Conservation (phyloP, 2,797 vertebrate species). For the Semaprochilodus insignis region DNA sequence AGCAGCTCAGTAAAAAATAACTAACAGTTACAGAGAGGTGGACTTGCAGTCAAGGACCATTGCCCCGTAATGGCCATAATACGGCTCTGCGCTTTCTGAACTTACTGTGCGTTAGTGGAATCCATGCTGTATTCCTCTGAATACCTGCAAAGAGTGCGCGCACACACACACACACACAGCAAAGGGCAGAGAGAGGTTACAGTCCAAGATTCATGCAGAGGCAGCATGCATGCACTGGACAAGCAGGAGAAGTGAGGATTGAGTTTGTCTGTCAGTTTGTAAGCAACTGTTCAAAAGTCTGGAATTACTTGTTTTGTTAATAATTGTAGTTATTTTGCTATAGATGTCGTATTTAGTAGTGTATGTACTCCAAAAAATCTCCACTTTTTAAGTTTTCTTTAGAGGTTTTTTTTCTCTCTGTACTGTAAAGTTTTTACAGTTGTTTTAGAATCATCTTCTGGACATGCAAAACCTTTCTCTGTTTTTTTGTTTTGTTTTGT, state of each 20-base stretch:
- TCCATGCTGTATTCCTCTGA: slow-evolving; percentile 87
- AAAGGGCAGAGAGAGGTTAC: slow-evolving; percentile 61
- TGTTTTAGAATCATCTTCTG: no score
- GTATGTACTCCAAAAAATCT: no score
- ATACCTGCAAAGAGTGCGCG: slow-evolving; percentile 79
- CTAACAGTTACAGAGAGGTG: slow-evolving; percentile 12
- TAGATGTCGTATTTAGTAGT: no score
- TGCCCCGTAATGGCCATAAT: not conserved
- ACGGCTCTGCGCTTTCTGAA: slow-evolving; percentile 57
- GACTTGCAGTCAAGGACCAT: not conserved
- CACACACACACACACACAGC: slow-evolving; percentile 71
- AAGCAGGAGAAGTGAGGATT: not conserved
- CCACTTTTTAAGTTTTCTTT: no score
- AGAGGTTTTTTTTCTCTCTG: no score
- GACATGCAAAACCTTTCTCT: no score
- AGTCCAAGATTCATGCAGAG: slow-evolving; percentile 39
- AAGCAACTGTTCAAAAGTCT: not conserved
- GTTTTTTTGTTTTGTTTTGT: no score
- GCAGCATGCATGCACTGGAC: slow-evolving; percentile 33
- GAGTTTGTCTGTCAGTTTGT: not conserved
- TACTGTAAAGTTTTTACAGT: no score
- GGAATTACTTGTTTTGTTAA: not conserved
- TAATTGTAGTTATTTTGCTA: no score
- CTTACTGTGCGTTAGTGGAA: slow-evolving; percentile 86
- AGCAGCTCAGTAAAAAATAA: slow-evolving; percentile 4